Evolutionary conservation across 1,140 invertebrate genomes (phyloP).

Genomic region (Neuroterus valhalla): DNA sequence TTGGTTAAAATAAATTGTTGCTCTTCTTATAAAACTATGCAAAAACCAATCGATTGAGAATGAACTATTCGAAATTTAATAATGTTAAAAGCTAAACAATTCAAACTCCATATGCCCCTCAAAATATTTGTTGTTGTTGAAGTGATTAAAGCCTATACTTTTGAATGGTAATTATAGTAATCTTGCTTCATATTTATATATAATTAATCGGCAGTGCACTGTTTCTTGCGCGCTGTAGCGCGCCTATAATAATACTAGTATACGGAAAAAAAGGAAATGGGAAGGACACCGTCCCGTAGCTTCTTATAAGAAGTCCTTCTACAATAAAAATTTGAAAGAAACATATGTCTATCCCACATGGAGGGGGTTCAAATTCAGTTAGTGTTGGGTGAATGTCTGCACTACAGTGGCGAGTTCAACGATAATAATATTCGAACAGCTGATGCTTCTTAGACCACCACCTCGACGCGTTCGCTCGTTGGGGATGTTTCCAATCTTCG

Average conservation of each 20-base stretch:
- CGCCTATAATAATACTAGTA: too few species aligned
- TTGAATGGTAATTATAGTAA: too few species aligned
- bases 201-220: background rate
- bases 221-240: too few species aligned
- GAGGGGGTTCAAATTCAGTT: conserved; percentile 50
- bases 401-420: conserved; percentile 62
- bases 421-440: conserved; percentile 74
- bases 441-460: conserved; percentile 69
- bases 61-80: too few species aligned
- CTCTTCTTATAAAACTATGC: too few species aligned
- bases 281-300: background rate
- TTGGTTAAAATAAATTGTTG: too few species aligned
- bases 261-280: background rate
- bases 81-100: too few species aligned
- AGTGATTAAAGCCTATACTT: too few species aligned
- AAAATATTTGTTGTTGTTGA: too few species aligned
- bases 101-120: too few species aligned
- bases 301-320: background rate
- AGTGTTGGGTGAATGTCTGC: conserved; percentile 69
- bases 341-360: conserved; percentile 19
- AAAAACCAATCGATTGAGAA: too few species aligned
- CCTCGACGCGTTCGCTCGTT: conserved; percentile 55
- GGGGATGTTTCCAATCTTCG: conserved; percentile 35
- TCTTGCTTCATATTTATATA: too few species aligned
- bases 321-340: conserved; percentile 8